Evolutionary conservation across 2,797 vertebrate genomes (phyloP).

Genomic region (Phoxinus dragarum): DNA sequence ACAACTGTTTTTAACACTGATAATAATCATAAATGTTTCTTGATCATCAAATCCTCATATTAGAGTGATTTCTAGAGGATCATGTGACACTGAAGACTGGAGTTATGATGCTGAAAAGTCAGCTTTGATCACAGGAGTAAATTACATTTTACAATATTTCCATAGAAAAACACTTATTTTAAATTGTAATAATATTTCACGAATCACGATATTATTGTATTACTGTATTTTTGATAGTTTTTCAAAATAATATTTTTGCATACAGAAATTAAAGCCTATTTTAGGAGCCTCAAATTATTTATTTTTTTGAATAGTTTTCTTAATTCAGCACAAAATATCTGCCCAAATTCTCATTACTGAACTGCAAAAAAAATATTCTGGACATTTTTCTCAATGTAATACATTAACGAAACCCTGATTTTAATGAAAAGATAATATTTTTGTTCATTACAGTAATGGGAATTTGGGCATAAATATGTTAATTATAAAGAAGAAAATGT

Average conservation of each 20-base stretch:
- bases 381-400: too few species aligned
- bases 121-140: too few species aligned
- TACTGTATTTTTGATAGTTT: neutral
- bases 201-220: neutral
- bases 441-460: neutral
- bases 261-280: neutral
- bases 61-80: too few species aligned
- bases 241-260: neutral
- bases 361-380: neutral
- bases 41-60: too few species aligned
- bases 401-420: neutral
- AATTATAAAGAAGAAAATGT: neutral
- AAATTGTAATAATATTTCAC: neutral
- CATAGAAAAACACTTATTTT: neutral
- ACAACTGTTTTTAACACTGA: too few species aligned
- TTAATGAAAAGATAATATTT: neutral
- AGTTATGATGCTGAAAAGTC: too few species aligned
- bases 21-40: too few species aligned
- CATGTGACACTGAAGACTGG: too few species aligned
- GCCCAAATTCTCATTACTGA: neutral
- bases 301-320: neutral
- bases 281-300: neutral
- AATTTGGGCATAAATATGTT: neutral
- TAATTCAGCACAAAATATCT: neutral
- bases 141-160: too few species aligned